phyloP scores from a whole-genome alignment of 2,888 invertebrate species.

The Incurvaria masculella region DNA sequence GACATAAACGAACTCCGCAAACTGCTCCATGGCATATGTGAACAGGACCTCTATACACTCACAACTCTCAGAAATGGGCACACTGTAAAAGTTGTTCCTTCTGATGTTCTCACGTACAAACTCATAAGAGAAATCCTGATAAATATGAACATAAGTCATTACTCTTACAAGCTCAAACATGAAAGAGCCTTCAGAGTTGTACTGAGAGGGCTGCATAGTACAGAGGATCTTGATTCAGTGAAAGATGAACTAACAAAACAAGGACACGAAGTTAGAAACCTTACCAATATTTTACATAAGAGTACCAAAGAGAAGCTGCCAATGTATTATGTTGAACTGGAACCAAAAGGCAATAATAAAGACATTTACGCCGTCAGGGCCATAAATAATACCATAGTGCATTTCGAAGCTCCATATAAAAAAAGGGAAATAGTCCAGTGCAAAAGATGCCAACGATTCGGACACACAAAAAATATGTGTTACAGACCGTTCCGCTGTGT shows the following conservation, averaged over 20 bases:
- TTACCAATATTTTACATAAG: neutral
- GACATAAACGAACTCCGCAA: neutral
- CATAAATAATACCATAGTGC: conserved; percentile 5
- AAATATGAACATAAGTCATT: neutral
- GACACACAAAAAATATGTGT: conserved; percentile 18
- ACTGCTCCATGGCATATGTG: too few relatives aligned
- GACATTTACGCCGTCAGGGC: neutral
- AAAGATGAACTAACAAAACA: neutral
- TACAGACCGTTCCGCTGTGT: conserved; percentile 16
- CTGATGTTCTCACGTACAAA: neutral
- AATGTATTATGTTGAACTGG: neutral
- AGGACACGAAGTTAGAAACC: neutral
- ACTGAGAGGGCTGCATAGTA: neutral
- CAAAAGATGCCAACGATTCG: conserved; percentile 17
- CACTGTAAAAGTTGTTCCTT: neutral
- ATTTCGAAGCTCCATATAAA: conserved; percentile 17
- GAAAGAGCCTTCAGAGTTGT: neutral
- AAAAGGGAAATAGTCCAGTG: conserved; percentile 16
- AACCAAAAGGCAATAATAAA: neutral
- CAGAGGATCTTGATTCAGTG: neutral
- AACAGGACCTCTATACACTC: neutral
- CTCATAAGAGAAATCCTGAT: neutral
- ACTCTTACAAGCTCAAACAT: neutral
- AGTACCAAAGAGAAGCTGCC: neutral
- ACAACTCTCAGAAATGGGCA: neutral